Evolutionary conservation across 2,888 invertebrate species (phyloP), one percentile per base, ranked within the genome.

Genomic region (Patella ulyssiponensis): DNA sequence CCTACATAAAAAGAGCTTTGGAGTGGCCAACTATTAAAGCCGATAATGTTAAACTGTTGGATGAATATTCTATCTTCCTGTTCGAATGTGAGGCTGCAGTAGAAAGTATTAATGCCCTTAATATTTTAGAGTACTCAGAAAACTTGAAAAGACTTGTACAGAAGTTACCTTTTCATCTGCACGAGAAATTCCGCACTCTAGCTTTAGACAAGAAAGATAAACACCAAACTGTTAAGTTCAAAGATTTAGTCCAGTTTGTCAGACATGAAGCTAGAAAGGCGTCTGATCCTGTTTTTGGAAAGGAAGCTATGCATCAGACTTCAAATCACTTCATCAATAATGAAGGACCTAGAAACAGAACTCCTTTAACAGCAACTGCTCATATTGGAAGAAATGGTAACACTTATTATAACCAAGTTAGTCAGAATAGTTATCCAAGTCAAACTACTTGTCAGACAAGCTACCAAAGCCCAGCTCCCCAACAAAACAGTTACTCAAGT

Each of bases 171-270:
- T 64, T 20, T 20, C n/a, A 20, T 7, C 20, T n/a, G n/a, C 58
- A 64, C 11, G 58, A 64, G n/a, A 64, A 20, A 20, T 64, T n/a
- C n/a, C n/a, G 58, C n/a, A 20, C 58, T 64, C n/a, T 64, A 64
- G 20, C n/a, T n/a, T n/a, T 20, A 64, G 58, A 20, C n/a, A 64
- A 20, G n/a, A 64, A 64, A 64, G 58, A n/a, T 20, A 64, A 20
- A 20, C 17, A 64, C 20, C 2, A 20, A 20, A 20, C 58, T 20
- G 58, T 64, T n/a, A 64, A n/a, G 20, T 80, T 80, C 53, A 5
- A 64, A 9, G n/a, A 64, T 64, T 64, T 64, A 9, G 58, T 64
- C 11, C 15, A 64, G 20, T 64, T 64, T 64, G 58, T 64, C n/a
- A 64, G 20, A 20, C 7, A 11, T 64, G 58, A 64, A 64, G 58